Percentiles rank a stretch among this genome's conserved stretches.
Evolutionary conservation across 2,888 invertebrate genomes (phyloP).

Genomic region (Buathra laborator): DNA sequence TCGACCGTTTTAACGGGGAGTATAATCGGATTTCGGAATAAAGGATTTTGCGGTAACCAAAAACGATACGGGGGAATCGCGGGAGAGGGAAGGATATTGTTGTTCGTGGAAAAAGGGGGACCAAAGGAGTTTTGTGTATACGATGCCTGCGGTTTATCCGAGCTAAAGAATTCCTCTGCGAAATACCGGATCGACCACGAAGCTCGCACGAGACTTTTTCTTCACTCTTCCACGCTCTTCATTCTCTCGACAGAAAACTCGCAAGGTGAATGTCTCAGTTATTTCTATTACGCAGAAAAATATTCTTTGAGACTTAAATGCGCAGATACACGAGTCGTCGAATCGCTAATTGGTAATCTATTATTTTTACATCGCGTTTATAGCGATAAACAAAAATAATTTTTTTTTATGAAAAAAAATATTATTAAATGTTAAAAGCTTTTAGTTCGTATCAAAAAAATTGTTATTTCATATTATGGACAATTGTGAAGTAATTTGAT

Average conservation of each 20-base stretch:
- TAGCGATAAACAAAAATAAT: too few relatives aligned
- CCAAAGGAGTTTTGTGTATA: slow-evolving; percentile 42
- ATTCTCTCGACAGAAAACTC: slow-evolving; percentile 31
- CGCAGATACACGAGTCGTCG: background rate
- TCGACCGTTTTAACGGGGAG: background rate
- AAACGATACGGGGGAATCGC: background rate
- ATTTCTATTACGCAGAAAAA: slow-evolving; percentile 15
- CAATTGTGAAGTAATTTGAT: background rate
- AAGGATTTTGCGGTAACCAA: background rate
- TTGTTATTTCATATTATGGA: background rate
- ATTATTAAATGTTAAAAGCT: background rate
- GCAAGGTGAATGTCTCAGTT: slow-evolving; percentile 43
- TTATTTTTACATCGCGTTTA: background rate
- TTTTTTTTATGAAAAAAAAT: background rate
- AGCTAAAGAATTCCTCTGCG: slow-evolving; percentile 57
- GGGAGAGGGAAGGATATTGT: slow-evolving; percentile 45
- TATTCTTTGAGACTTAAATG: background rate
- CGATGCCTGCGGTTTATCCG: slow-evolving; percentile 46
- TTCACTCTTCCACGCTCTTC: slow-evolving; percentile 27
- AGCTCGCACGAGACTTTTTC: slow-evolving; percentile 52
- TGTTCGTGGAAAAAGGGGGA: slow-evolving; percentile 62
- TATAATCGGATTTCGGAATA: slow-evolving; percentile 8
- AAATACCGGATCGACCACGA: slow-evolving; percentile 61
- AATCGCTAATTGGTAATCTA: background rate
- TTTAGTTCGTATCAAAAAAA: background rate